Base-by-base conservation (phyloP, 2,888 invertebrate genomes). In the Lasioglossum marginatum region DNA sequence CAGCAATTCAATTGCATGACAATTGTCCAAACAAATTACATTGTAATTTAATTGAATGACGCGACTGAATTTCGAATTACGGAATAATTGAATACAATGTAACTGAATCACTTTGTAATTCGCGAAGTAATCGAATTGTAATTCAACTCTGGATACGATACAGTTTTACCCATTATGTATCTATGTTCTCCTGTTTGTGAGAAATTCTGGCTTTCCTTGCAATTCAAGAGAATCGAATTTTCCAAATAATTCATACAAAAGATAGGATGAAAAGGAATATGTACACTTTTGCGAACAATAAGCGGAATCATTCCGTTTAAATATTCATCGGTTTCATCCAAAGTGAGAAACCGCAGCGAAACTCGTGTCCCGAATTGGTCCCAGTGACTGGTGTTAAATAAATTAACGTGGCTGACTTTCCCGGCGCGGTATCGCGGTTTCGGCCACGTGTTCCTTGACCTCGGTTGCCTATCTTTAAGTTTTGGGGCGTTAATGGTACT, bases 401-500 rank as follows among this genome's bases (percentile, higher is more conserved):
- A 89, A 85, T 84, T 81, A 88, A 81, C 75, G 79, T 72, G 75
- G 75, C 52, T 37, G 63, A 79, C 45, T 63, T 63, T 63, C 70
- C 70, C 73, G 78, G 79, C 57, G n/a, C 23, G 57, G n/a, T 23
- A 5, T 45, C 45, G 57, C 60, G 63, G 73, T 70, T 70, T 34
- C 31, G n/a, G 19, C 23, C 57, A 60, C 74, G 66, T 75, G 77
- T 68, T 79, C 52, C 79, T 68, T 73, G 79, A 82, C 68, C 70
- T 16, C 48, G 19, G 31, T 63, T 78, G 57, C 68, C 79, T 77
- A 74, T 74, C 82, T 79, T 72, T 60, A 72, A 73, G 57, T 85
- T 77, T 74, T 71, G 27, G 63, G 70, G 70, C 84, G 87, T 81
- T 89, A 92, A 91, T 91, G 89, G 83, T 73, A 57, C 79, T 83